Conservation (phyloP, 2,797 vertebrate species). For the Scolopax bukidnonensis region DNA sequence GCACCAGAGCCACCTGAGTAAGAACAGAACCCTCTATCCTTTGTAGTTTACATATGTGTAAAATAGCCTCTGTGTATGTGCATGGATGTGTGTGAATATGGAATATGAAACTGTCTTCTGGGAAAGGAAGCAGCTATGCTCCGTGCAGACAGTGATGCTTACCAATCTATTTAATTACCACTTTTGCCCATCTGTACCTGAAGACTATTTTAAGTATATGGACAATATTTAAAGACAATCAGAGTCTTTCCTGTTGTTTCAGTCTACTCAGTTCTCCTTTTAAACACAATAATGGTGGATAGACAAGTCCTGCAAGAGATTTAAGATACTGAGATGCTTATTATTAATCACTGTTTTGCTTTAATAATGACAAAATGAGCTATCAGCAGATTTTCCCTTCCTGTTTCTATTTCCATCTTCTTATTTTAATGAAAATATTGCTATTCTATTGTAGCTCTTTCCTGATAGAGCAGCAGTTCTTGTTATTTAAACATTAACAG, state of each 20-base stretch:
- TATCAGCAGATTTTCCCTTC: neutral
- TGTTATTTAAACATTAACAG: neutral
- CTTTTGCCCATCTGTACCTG: neutral
- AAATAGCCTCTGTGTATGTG: neutral
- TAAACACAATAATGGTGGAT: neutral
- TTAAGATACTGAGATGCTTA: neutral
- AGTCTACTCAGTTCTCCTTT: neutral
- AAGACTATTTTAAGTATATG: neutral
- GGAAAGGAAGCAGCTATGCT: neutral
- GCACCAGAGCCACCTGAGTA: neutral
- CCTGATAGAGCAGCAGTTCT: neutral
- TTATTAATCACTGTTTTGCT: neutral
- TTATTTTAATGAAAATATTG: neutral
- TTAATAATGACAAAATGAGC: neutral
- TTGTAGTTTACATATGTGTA: neutral
- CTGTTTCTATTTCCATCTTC: neutral
- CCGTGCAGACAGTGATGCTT: neutral
- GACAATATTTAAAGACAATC: neutral
- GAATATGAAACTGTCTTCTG: neutral
- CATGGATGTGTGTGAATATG: too few relatives aligned
- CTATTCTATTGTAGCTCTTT: neutral
- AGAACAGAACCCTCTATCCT: neutral
- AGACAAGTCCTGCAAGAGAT: neutral
- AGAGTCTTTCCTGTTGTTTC: neutral
- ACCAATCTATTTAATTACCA: neutral